Percentiles rank a stretch among this genome's conserved stretches.
phyloP scores from a whole-genome alignment of 2,888 invertebrate species.

The Apotomis betuletana region DNA sequence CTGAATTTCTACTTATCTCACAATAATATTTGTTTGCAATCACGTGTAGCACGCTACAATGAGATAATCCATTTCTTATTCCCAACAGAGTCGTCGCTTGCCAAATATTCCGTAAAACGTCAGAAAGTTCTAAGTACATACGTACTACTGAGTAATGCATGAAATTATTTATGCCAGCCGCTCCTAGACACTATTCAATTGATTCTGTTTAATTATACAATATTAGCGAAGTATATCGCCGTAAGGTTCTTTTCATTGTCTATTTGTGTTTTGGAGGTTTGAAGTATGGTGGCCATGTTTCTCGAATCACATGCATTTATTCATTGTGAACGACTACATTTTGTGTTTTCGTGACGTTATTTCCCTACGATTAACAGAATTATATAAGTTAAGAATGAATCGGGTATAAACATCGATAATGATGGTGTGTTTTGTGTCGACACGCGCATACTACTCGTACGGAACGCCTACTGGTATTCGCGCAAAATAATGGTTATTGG shows the following conservation, averaged over 20 bases:
- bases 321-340: constrained; percentile 66
- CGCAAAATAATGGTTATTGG: constrained; percentile 77
- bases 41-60: constrained; percentile 67
- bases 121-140: constrained; percentile 83
- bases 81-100: constrained; percentile 78
- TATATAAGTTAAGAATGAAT: constrained; percentile 72
- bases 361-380: constrained; percentile 67
- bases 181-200: constrained; percentile 72
- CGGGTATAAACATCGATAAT: constrained; percentile 58
- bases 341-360: constrained; percentile 67
- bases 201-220: constrained; percentile 71
- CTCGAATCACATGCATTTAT: constrained; percentile 79
- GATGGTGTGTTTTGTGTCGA: constrained; percentile 63
- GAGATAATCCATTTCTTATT: constrained; percentile 69
- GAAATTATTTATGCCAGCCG: constrained; percentile 78
- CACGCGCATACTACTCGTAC: constrained; percentile 58
- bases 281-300: constrained; percentile 81
- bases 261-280: constrained; percentile 76
- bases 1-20: constrained; percentile 60
- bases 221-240: constrained; percentile 59
- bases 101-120: constrained; percentile 84
- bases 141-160: constrained; percentile 80
- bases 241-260: constrained; percentile 72
- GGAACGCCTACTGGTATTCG: constrained; percentile 71
- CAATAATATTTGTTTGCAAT: constrained; percentile 57